Conservation (phyloP, 2,888 invertebrate species). For the Idaea biselata region DNA sequence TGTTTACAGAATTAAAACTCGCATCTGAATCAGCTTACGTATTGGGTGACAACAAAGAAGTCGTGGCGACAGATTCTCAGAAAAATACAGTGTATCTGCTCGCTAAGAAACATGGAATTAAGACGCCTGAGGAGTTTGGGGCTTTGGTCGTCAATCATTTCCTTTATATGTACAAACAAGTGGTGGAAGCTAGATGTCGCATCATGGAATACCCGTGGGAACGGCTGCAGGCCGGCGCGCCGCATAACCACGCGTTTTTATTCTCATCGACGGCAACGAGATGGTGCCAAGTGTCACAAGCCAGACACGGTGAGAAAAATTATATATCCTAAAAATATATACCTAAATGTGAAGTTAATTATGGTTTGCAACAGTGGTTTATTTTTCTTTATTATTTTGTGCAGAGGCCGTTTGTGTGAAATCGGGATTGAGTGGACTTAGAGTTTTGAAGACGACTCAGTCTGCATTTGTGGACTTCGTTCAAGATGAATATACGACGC, state of each 20-base stretch:
- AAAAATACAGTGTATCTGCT: conserved; percentile 90
- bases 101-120: conserved; percentile 88
- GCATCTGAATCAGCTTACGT: conserved; percentile 86
- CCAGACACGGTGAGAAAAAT: conserved; percentile 81
- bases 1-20: conserved; percentile 84
- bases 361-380: conserved; percentile 3
- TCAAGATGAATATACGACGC: conserved; percentile 87
- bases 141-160: conserved; percentile 87
- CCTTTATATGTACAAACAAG: conserved; percentile 87
- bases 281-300: conserved; percentile 85
- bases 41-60: conserved; percentile 87
- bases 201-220: conserved; percentile 90
- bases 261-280: conserved; percentile 84
- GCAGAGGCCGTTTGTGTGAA: conserved; percentile 81
- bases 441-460: conserved; percentile 90
- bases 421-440: conserved; percentile 85
- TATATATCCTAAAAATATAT: background rate
- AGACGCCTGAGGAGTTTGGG: conserved; percentile 88
- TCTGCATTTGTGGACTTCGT: conserved; percentile 90
- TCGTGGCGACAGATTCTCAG: conserved; percentile 91
- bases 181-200: conserved; percentile 84
- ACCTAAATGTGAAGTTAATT: background rate
- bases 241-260: conserved; percentile 89
- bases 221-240: conserved; percentile 77
- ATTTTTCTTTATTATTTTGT: conserved; percentile 21